Base-by-base conservation (phyloP, 2,888 invertebrate species). In the Epirrhoe alternata region DNA sequence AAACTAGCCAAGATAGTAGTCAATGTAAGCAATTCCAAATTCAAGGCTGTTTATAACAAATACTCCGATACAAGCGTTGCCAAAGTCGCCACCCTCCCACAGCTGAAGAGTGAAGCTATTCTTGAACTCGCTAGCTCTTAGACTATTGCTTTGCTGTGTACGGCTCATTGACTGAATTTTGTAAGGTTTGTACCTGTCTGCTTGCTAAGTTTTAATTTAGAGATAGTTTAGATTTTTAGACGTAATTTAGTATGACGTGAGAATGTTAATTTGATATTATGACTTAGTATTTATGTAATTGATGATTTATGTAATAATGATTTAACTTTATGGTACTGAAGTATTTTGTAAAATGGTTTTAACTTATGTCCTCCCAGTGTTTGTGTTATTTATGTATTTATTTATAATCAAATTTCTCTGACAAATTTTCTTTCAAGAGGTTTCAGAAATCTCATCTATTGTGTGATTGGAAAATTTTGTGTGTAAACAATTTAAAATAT, bases 1-100 rank as follows among this genome's bases (percentile, higher is more conserved):
- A 94, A 95, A 72, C 91, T 98, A 68, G 97, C 97, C 0, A 89
- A 90, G 61, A 87, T 97, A 61, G 94, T 98, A 6, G 81, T 94
- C 0, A 95, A 95, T 81, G 95, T 96, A n/a, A 95, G 96, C 12
- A 94, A 93, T 24, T 95, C 95, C 14, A 97, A 97, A 85, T 94
- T 95, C 74, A 95, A 96, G 80, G 94, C 96, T 0, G 95, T 97
- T 6, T 94, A 94, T 73, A 94, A 93, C 64, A 97, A 97, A 87
- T 97, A 97, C 82, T 87, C 77, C 49, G 86, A 87, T 51, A 55
- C 70, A 0, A 94, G 95, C 58, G 89, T 95, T 75, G 94, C 94
- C 69, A 96, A 95, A 86, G 95, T 97, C 24, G 95, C 97, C 57
- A 77, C 90, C 31, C 93, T 95, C 31, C 90, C 95, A 0, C 95